Evolutionary conservation across 1,140 invertebrate genomes (phyloP).

Genomic region (Pseudomyrmex cubaensis): DNA sequence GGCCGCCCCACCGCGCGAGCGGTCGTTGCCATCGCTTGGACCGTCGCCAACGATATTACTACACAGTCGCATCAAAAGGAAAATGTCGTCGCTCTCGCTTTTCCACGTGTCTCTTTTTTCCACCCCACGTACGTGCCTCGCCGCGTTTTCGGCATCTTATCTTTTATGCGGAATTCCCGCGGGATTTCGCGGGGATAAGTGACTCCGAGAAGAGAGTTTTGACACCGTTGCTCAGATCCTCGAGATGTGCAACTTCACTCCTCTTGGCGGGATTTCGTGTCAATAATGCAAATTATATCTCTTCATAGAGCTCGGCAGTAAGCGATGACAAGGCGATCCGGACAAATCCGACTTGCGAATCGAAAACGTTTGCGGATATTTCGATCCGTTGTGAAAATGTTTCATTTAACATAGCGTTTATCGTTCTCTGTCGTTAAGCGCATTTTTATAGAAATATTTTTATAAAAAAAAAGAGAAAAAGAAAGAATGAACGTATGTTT

Average conservation of each 20-base stretch:
- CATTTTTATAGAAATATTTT: no score
- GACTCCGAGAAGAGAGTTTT: neutral
- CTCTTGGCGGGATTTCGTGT: slow-evolving; percentile 35
- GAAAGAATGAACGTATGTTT: no score
- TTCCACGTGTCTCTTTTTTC: slow-evolving; percentile 4
- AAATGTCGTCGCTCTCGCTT: slow-evolving; percentile 11
- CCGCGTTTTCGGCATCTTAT: neutral
- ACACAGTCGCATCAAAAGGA: slow-evolving; percentile 43
- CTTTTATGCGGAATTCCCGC: slow-evolving; percentile 32
- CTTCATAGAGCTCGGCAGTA: neutral
- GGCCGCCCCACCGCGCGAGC: slow-evolving; percentile 49
- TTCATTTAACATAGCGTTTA: no score
- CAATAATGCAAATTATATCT: slow-evolving; percentile 58
- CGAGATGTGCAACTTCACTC: slow-evolving; percentile 11
- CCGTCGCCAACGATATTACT: slow-evolving; percentile 71
- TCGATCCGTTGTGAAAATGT: neutral
- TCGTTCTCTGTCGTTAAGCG: neutral
- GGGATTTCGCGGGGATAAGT: slow-evolving; percentile 48
- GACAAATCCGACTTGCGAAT: slow-evolving; percentile 14
- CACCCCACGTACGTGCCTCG: slow-evolving; percentile 1
- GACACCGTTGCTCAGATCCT: slow-evolving; percentile 1
- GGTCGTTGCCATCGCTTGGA: slow-evolving; percentile 77
- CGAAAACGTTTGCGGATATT: neutral
- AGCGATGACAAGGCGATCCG: slow-evolving; percentile 19
- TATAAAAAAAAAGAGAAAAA: no score